phyloP scores from a whole-genome alignment of 2,888 invertebrate genomes.

The Thymelicus acteon region DNA sequence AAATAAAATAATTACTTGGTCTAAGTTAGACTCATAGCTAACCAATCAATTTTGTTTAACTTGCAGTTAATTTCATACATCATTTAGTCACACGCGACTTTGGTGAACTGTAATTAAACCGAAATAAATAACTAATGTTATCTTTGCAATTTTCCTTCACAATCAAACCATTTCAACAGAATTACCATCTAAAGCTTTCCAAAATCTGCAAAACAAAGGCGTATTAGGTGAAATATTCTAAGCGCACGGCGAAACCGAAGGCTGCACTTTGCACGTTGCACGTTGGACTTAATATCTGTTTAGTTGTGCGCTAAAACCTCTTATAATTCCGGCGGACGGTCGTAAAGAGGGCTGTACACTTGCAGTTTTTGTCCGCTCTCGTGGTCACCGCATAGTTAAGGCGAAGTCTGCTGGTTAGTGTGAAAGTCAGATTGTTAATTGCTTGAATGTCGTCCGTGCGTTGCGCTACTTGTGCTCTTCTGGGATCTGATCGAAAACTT shows the following conservation, averaged over 20 bases:
- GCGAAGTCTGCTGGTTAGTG: slow-evolving; percentile 45
- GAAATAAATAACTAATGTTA: too few relatives aligned
- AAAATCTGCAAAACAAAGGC: slow-evolving; percentile 39
- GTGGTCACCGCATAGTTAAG: slow-evolving; percentile 81
- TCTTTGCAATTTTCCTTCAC: background rate
- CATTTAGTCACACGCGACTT: too few relatives aligned
- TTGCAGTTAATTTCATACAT: too few relatives aligned
- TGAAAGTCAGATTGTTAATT: background rate
- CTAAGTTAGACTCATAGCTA: too few relatives aligned
- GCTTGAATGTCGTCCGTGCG: too few relatives aligned
- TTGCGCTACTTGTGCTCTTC: background rate
- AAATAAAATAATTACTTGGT: too few relatives aligned
- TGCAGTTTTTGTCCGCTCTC: slow-evolving; percentile 77
- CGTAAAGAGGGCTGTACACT: slow-evolving; percentile 74
- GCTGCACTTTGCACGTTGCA: slow-evolving; percentile 48
- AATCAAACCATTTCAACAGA: slow-evolving; percentile 18
- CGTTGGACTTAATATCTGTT: slow-evolving; percentile 66
- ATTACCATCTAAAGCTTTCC: slow-evolving; percentile 37
- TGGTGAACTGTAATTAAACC: too few relatives aligned
- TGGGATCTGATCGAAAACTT: background rate
- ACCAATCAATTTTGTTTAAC: too few relatives aligned
- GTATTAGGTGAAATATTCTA: slow-evolving; percentile 49
- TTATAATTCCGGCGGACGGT: slow-evolving; percentile 70
- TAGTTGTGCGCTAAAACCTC: slow-evolving; percentile 65
- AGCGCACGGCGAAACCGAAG: slow-evolving; percentile 47